These are phyloP conservation scores for Elmis aenea DNA, from an alignment of 2,888 invertebrate species.

Conservation along the genomic window DNA sequence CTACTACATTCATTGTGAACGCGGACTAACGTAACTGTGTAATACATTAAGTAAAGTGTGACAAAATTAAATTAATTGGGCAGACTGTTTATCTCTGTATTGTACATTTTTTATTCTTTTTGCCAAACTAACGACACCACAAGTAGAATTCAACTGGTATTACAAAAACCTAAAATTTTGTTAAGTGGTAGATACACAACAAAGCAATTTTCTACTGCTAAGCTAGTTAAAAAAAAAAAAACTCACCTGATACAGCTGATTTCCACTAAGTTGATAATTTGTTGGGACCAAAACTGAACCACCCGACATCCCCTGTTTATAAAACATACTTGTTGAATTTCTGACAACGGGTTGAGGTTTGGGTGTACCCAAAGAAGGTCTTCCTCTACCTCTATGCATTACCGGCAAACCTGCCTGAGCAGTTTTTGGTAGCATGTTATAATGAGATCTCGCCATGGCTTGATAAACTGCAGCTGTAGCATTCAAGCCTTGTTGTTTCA, in stretches of 20 bases:
- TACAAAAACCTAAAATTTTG: neutral
- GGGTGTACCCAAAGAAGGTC: conserved; percentile 35
- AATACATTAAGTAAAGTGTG: too few relatives aligned
- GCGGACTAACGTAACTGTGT: too few relatives aligned
- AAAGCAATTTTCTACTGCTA: too few relatives aligned
- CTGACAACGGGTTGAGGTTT: conserved; percentile 31
- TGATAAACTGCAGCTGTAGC: conserved; percentile 46
- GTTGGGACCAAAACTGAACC: conserved; percentile 53
- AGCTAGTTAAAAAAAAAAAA: conserved; percentile 2
- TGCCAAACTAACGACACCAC: too few relatives aligned
- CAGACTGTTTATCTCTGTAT: too few relatives aligned
- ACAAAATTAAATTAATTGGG: too few relatives aligned
- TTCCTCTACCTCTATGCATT: conserved; percentile 41
- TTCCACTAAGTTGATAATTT: conserved; percentile 56
- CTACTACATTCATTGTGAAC: too few relatives aligned
- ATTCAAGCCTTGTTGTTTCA: conserved; percentile 39
- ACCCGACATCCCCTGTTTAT: conserved; percentile 59
- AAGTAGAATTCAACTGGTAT: too few relatives aligned
- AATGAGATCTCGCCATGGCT: conserved; percentile 47
- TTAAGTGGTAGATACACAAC: neutral
- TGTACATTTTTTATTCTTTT: too few relatives aligned
- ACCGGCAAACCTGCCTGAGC: conserved; percentile 34
- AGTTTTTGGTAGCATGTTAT: conserved; percentile 42
- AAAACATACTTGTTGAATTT: conserved; percentile 57
- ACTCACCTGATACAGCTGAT: conserved; percentile 61